phyloP scores from a whole-genome alignment of 1,140 invertebrate species.

The Fopius arisanus region DNA sequence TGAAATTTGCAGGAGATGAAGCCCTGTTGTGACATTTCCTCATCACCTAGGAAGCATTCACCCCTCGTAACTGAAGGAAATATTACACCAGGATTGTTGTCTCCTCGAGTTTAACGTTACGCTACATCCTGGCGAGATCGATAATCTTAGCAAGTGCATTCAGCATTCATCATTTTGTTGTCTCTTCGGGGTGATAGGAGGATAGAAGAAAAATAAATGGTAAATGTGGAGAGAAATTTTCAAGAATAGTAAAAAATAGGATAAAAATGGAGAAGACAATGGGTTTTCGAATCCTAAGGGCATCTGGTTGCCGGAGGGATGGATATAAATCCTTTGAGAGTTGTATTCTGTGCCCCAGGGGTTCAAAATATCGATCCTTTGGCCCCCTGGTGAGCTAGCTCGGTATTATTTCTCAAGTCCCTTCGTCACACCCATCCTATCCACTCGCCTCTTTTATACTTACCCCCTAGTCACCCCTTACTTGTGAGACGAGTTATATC shows the following conservation, averaged over 20 bases:
- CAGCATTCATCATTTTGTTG: too few species aligned
- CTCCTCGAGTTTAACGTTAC: neutral
- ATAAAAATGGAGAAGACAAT: conserved; percentile 1
- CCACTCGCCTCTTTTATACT: conserved; percentile 1
- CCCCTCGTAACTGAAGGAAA: neutral
- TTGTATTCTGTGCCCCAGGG: conserved; percentile 2
- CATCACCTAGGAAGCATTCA: neutral
- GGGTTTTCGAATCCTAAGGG: neutral
- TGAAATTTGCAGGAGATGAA: neutral
- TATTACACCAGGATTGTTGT: neutral
- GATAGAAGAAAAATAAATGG: too few species aligned
- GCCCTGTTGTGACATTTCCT: conserved; percentile 8
- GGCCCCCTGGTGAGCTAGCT: conserved; percentile 5
- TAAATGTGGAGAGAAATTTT: neutral
- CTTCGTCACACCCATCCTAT: conserved; percentile 2
- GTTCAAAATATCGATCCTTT: conserved; percentile 22
- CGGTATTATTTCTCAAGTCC: conserved; percentile 11
- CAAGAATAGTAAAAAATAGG: neutral
- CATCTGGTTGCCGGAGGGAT: neutral
- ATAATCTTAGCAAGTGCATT: neutral
- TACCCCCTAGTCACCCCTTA: neutral
- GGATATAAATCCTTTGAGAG: conserved; percentile 13
- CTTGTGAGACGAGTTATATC: neutral
- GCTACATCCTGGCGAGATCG: neutral
- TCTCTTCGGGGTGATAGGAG: too few species aligned